Evolutionary conservation across 2,888 invertebrate genomes (phyloP), one percentile per base, ranked within the genome.

Genomic region (Epinotia bilunana): DNA sequence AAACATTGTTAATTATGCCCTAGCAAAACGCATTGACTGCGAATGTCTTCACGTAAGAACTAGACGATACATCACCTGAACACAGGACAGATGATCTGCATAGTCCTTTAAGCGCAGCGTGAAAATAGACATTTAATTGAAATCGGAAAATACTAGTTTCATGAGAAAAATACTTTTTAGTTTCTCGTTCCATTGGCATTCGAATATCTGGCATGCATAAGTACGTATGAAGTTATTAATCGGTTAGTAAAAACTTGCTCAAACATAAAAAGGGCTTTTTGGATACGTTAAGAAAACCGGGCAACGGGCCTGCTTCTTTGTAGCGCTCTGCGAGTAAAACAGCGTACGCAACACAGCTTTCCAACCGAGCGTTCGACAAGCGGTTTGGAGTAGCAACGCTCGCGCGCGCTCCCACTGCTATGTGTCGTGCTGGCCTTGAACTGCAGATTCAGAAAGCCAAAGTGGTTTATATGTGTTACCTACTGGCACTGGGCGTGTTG

Each of bases 401-500:
- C 9, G 39, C 9, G 7, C 9, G 7, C 33, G 28, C 28, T 46
- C 13, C 4, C 16, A 49, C 13, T 49, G 13, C 6, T 49, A 16
- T 3, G 49, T 13, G 46, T 4, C 46, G 13, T 13, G 13, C 3
- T 12, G 46, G 13, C 13, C 46, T 5, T 16, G 49, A 13, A 13
- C 49, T 49, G 49, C 49, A 5, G 49, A 49, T 53, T 53, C 53
- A n/a, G 20, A 11, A 7, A 16, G n/a, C 33, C 39, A 9, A 20
- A 28, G 11, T 5, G 49, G 58, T 43, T 16, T 49, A 33, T 64
- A 62, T 57, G 61, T 73, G 71, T 79, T 79, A 83, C 76, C 97
- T 96, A 98, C 98, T 97, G 91, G 98, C 97, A 94, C 97, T 98
- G 23, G 98, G 98, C 5, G 98, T 98, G 90, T 98, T 99, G 90